Percentiles rank a stretch among this genome's conserved stretches.
Conservation (phyloP, 2,797 vertebrate genomes). For the Euthynnus affinis region DNA sequence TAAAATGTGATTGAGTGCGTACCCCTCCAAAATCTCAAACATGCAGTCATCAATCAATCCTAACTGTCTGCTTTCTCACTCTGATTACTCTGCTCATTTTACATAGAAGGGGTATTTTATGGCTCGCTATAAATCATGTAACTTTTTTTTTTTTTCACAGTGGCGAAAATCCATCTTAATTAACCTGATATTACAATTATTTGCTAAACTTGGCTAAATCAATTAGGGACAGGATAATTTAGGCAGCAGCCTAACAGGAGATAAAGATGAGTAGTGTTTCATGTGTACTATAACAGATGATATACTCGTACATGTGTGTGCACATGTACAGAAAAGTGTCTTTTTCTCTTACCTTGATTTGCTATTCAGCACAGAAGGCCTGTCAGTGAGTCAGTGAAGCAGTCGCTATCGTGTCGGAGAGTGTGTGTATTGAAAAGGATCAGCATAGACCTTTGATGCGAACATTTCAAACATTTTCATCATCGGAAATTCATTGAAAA, state of each 20-base stretch:
- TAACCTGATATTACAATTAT: constrained; percentile 73
- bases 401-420: constrained; percentile 31
- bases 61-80: constrained; percentile 33
- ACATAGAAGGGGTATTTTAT: constrained; percentile 63
- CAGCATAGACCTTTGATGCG: constrained; percentile 18
- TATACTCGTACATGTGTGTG: not conserved
- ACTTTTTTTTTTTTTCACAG: constrained; percentile 33
- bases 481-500: constrained; percentile 26
- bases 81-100: constrained; percentile 59
- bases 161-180: constrained; percentile 74
- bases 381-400: constrained; percentile 43
- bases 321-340: constrained; percentile 7
- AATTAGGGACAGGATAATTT: constrained; percentile 61
- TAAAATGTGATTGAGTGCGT: constrained; percentile 18
- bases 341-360: constrained; percentile 41
- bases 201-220: constrained; percentile 71
- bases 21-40: not conserved
- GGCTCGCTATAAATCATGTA: constrained; percentile 65
- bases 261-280: constrained; percentile 61
- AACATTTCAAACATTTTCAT: constrained; percentile 35
- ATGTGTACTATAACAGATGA: constrained; percentile 41
- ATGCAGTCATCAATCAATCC: constrained; percentile 48
- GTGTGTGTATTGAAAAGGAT: constrained; percentile 22
- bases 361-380: constrained; percentile 32
- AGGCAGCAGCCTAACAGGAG: constrained; percentile 42